Base-by-base conservation (phyloP, 2,113 vertebrate genomes). In the Diadophis punctatus region DNA sequence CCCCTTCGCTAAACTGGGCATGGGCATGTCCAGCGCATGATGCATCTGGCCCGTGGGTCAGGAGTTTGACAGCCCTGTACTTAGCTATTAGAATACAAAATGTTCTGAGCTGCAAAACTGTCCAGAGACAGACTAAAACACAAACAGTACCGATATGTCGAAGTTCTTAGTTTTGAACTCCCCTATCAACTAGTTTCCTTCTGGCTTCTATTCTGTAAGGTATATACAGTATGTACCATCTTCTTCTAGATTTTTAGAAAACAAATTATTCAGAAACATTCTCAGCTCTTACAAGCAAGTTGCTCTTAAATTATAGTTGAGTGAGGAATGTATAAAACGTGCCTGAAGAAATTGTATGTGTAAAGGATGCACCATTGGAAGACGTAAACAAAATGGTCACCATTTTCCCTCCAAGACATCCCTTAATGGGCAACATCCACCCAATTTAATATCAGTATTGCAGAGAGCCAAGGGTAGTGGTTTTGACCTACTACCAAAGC, bases 351-450 rank as follows among this genome's bases (percentile, higher is more conserved):
- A 86, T 55, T 30, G 48, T 25, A 51, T 18, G 55, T 52, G n/a
- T 52, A 56, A 52, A 49, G n/a, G 43, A 63, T 52, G 55, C 16
- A 51, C 46, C 88, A 90, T 27, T 25, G 43, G 53, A 84, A 30
- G 30, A 39, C 43, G 20, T 39, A 86, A 85, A 89, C 53, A 43
- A 63, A 27, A 30, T 49, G 22, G 46, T 58, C 88, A 94, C 95
- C 96, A 39, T 95, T 96, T 95, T 93, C 96, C 95, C 93, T 93
- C 93, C 1, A 92, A 95, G 95, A 94, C 95, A 95, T 96, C 87
- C 60, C 53, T 63, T 90, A 89, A 90, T 93, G 80, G 92, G 88
- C 48, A 90, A 90, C 88, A 86, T 52, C 74, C 48, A 46, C 80
- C 80, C 60, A 51, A 86, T 93, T 93, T 86, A 90, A 56, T 30